Evolutionary conservation across 92 coral and sea anemone species (phyloP).

Genomic region (Plumapathes pennacea): DNA sequence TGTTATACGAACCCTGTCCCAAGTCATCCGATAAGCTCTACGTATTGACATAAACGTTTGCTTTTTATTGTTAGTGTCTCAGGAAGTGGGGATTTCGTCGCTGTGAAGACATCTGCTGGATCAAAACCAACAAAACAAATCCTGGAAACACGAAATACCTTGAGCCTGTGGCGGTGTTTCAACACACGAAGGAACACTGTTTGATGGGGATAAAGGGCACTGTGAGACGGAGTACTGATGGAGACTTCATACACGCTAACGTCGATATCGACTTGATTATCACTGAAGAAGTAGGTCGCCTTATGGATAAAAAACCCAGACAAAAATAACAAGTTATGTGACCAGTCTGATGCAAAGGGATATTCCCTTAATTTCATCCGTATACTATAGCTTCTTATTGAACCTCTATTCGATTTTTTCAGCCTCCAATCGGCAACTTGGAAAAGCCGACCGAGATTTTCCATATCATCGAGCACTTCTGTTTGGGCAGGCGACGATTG

Average conservation of each 20-base stretch:
- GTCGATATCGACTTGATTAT: constrained; percentile 96
- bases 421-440: constrained; percentile 89
- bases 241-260: constrained; percentile 97
- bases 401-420: neutral
- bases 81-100: constrained; percentile 98
- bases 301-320: no score
- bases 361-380: no score
- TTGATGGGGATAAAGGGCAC: constrained; percentile 98
- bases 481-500: constrained; percentile 93
- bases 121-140: constrained; percentile 94
- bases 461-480: constrained; percentile 95
- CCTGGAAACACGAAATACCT: constrained; percentile 97
- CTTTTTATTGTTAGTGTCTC: constrained; percentile 55
- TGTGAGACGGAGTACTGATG: constrained; percentile 92
- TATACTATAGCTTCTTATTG: no score
- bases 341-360: no score
- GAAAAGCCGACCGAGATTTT: constrained; percentile 97
- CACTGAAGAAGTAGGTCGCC: constrained; percentile 92
- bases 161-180: constrained; percentile 92
- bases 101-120: constrained; percentile 99
- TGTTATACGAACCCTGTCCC: no score
- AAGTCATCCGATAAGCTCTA: no score
- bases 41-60: no score
- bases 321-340: no score
- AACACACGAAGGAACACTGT: constrained; percentile 98